Percentiles rank a stretch among this genome's conserved stretches.
Conservation (phyloP, 2,797 vertebrate genomes). For the Oreochromis mossambicus region DNA sequence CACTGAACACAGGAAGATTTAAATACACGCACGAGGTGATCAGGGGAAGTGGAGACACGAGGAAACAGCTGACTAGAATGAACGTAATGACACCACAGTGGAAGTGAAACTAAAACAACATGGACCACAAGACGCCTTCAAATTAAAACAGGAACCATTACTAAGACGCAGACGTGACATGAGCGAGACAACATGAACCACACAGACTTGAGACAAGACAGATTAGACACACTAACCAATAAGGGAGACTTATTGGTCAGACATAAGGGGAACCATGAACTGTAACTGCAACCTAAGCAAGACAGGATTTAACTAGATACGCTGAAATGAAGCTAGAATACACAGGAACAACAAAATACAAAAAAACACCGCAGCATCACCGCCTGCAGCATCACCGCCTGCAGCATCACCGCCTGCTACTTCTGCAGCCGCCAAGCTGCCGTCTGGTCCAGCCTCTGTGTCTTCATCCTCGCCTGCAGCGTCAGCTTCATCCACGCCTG, state of each 20-base stretch:
- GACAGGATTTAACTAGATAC: background rate
- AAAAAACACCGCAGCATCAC: background rate
- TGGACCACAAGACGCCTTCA: background rate
- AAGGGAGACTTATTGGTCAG: rapidly evolving
- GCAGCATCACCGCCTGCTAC: no score
- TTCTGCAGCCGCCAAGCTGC: no score
- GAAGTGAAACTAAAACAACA: background rate
- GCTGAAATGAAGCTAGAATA: background rate
- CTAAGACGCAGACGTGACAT: background rate
- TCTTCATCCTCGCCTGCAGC: no score
- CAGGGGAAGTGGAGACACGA: background rate
- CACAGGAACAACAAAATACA: background rate
- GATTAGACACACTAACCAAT: background rate
- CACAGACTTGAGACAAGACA: background rate
- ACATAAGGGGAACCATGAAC: background rate
- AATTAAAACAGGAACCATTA: background rate
- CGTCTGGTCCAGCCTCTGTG: no score
- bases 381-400: no score
- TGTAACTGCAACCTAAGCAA: background rate
- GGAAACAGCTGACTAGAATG: background rate
- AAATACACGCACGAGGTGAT: background rate
- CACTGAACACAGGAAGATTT: background rate
- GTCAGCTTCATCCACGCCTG: no score
- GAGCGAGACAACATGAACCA: rapidly evolving
- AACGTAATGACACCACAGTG: background rate